These are phyloP conservation scores for Melanotaenia pygmaea DNA, from an alignment of 2,797 vertebrate genomes.

Conservation along the genomic window DNA sequence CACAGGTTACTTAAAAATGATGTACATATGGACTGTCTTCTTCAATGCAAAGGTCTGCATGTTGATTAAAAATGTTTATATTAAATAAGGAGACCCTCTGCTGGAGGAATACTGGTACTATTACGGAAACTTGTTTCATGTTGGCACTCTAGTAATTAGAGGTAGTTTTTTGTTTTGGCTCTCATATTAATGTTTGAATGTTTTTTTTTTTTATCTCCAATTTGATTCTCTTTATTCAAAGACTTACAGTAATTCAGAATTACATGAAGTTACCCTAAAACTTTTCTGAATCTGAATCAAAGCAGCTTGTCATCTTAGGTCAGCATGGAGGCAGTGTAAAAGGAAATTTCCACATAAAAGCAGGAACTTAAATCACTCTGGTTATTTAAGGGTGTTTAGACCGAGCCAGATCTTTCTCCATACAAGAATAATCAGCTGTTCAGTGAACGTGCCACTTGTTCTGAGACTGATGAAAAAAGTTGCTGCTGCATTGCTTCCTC, in stretches of 20 bases:
- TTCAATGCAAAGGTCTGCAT: too few relatives aligned
- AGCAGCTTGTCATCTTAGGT: not conserved
- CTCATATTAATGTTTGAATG: not conserved
- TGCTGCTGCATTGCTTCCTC: too few relatives aligned
- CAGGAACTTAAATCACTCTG: too few relatives aligned
- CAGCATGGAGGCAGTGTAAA: not conserved
- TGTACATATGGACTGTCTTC: too few relatives aligned
- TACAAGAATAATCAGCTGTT: too few relatives aligned
- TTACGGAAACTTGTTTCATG: not conserved
- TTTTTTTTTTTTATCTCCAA: not conserved
- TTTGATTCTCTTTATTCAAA: not conserved
- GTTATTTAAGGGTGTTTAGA: too few relatives aligned
- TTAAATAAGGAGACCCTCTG: slow-evolving; percentile 14
- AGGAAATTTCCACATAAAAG: too few relatives aligned
- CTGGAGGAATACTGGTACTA: slow-evolving; percentile 29
- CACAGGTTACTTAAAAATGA: too few relatives aligned
- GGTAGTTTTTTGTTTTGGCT: not conserved
- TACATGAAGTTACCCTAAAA: not conserved
- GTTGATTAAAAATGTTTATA: not conserved
- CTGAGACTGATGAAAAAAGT: too few relatives aligned
- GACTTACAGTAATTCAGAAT: not conserved
- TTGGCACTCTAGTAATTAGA: not conserved
- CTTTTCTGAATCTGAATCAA: not conserved
- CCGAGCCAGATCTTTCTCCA: too few relatives aligned
- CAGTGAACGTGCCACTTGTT: too few relatives aligned